Base-by-base conservation (phyloP, 2,797 vertebrate species). In the Fistularia tabacaria region DNA sequence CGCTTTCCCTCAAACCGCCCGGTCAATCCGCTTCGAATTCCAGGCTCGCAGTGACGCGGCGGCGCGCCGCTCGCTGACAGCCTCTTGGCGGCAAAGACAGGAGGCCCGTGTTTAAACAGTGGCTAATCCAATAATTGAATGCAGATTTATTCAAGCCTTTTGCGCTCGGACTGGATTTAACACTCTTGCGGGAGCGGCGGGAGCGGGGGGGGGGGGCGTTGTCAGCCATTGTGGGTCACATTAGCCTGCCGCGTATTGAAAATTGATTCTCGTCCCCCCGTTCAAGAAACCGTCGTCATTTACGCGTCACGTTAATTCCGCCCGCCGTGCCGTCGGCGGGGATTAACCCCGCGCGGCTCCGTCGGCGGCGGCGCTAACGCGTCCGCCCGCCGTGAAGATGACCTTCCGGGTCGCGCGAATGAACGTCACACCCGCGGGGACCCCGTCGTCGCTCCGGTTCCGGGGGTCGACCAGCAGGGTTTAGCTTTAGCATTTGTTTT, bases 91-190 rank as follows among this genome's bases (percentile, higher is more conserved):
- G 73, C 66, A 72, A 72, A 80, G 74, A 82, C 82, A 76, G 74
- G 79, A 87, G 88, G 79, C 71, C 71, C 81, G 71, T 88, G 87
- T 90, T 90, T 90, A 90, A 91, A 90, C 84, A 89, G 83, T 76
- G 70, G 66, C 73, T 91, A 90, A 92, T 91, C 90, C 85, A 62
- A 85, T 92, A 91, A 91, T 90, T 89, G 89, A 88, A 91, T 92
- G 87, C 88, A 92, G 90, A 92, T 91, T 91, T 91, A 92, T 90
- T 90, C 86, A 59, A 86, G 83, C 74, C 76, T 76, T 25, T 9
- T 36, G 54, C 54, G 78, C 71, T 83, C 80, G 82, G 83, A 87
- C 85, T 84, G 85, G 87, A 88, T 90, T 90, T 87, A 87, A 81
- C 72, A 59, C 76, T 81, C 81, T 71, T 70, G 60, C 74, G 85